Evolutionary conservation across 2,797 vertebrate species (phyloP).

Genomic region (Otolemur crassicaudatus): DNA sequence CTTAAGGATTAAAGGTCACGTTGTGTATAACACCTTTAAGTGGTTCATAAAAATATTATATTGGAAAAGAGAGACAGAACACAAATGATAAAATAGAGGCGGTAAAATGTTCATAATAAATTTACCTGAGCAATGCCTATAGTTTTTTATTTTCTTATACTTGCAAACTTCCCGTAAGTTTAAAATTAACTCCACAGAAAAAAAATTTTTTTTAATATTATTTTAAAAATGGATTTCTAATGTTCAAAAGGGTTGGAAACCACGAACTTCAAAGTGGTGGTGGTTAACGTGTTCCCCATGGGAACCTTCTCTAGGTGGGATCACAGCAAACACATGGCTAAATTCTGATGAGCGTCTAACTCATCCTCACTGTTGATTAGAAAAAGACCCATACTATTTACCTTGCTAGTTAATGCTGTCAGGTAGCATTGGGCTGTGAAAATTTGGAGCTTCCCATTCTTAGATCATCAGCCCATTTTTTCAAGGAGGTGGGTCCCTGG

Average conservation of each 20-base stretch:
- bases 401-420: neutral
- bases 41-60: constrained; percentile 5
- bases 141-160: constrained; percentile 13
- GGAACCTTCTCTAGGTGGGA: neutral
- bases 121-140: neutral
- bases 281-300: neutral
- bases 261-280: neutral
- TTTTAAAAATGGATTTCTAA: neutral
- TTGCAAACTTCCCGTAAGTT: constrained; percentile 30
- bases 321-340: neutral
- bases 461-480: neutral
- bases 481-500: neutral
- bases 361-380: neutral
- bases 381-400: neutral
- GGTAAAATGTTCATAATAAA: constrained; percentile 22
- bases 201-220: neutral
- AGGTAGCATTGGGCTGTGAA: neutral
- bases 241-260: neutral
- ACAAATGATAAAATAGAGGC: constrained; percentile 13
- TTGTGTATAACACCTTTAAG: constrained; percentile 9
- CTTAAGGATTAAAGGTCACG: neutral
- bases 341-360: neutral
- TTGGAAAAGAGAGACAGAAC: constrained; percentile 10
- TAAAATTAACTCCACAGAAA: constrained; percentile 30
- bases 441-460: neutral